phyloP scores from a whole-genome alignment of 2,888 invertebrate genomes.

The Eledone cirrhosa region DNA sequence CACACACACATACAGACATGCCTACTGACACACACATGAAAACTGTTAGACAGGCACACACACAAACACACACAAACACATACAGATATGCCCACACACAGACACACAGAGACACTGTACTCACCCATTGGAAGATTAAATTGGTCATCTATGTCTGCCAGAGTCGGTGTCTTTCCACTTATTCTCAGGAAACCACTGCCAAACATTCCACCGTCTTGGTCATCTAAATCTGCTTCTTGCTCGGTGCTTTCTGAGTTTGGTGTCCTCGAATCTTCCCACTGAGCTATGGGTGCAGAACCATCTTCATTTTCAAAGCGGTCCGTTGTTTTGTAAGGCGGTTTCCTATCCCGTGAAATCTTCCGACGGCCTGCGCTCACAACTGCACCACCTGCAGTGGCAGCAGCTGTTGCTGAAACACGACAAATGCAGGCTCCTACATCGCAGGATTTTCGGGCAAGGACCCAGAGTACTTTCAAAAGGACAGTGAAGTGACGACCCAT shows the following conservation, averaged over 20 bases:
- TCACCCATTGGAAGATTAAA: constrained; percentile 87
- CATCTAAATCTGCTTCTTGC: constrained; percentile 24
- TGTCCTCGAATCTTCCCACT: background rate
- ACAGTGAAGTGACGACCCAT: constrained; percentile 93
- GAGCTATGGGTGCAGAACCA: background rate
- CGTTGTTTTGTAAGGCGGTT: constrained; percentile 11
- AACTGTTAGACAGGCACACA: too few relatives aligned
- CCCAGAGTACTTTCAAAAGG: constrained; percentile 87
- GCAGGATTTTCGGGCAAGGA: constrained; percentile 43
- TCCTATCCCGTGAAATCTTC: constrained; percentile 28
- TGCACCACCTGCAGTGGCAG: constrained; percentile 7
- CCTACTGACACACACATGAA: too few relatives aligned
- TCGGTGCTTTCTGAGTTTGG: background rate
- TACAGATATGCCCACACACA: too few relatives aligned
- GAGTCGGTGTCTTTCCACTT: constrained; percentile 26
- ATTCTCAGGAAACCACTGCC: constrained; percentile 23
- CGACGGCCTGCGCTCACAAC: background rate
- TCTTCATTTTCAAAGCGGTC: background rate
- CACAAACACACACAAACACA: too few relatives aligned
- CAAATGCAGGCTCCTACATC: constrained; percentile 7
- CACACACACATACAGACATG: too few relatives aligned
- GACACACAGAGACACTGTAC: constrained; percentile 41
- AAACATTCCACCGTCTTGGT: background rate
- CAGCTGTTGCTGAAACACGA: background rate
- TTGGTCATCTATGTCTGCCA: constrained; percentile 72